Conservation (phyloP, 2,797 vertebrate genomes). For the Babyrousa celebensis region DNA sequence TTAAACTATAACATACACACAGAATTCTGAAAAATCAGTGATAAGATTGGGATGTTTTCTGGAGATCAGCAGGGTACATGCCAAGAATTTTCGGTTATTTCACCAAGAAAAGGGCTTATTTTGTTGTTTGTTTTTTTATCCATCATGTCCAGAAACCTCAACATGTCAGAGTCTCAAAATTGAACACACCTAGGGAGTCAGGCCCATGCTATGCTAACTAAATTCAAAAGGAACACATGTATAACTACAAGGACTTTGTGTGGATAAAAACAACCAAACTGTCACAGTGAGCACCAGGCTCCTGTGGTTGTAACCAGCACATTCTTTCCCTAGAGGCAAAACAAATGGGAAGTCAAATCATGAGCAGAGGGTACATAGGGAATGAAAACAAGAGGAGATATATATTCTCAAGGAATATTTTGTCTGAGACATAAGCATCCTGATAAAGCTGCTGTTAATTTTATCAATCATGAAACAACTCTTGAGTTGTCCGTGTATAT, state of each 20-base stretch:
- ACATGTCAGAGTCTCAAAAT: conserved; percentile 43
- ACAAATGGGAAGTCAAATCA: conserved; percentile 18
- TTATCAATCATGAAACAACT: background rate
- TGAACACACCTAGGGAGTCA: conserved; percentile 9
- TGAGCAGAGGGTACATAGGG: background rate
- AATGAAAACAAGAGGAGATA: conserved; percentile 7
- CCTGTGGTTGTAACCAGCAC: background rate
- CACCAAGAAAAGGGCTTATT: background rate
- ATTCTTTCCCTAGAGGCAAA: conserved; percentile 35
- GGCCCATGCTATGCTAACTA: background rate
- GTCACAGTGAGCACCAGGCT: conserved; percentile 2
- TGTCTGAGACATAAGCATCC: background rate
- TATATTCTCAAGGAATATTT: conserved; percentile 16
- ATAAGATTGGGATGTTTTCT: conserved; percentile 39
- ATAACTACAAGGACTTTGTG: background rate
- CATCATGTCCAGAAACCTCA: conserved; percentile 4
- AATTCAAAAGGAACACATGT: background rate
- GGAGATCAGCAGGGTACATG: conserved; percentile 5
- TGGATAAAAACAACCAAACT: conserved; percentile 37
- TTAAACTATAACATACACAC: conserved; percentile 43
- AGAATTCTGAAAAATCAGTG: conserved; percentile 72
- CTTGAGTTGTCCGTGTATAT: background rate
- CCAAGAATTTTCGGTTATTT: conserved; percentile 61
- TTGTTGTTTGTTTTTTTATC: background rate
- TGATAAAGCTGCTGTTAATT: background rate